Base-by-base conservation (phyloP, 2,888 invertebrate species). In the Athalia rosae region DNA sequence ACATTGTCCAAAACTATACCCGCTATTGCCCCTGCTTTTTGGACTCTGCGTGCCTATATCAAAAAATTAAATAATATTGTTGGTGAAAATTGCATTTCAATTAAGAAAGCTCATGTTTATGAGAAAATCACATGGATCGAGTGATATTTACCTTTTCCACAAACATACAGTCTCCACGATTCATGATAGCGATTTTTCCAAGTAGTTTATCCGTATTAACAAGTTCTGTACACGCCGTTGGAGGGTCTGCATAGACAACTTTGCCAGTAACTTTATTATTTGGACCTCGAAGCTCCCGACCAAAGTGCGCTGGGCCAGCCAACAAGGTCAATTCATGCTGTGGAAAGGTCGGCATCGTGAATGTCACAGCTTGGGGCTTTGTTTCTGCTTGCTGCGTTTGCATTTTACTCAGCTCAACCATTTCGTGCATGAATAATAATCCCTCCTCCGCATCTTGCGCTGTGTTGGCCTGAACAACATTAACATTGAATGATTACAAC, bases 351-450 rank as follows among this genome's bases (percentile, higher is more conserved):
- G 85, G 85, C 64, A 82, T 85, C 0, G 89, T 85, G 67, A 93
- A 91, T 53, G 92, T 91, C 6, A 94, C 91, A 47, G 91, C 88
- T 61, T 91, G 92, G 3, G 93, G 92, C 15, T 91, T 88, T 0
- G 92, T 91, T 79, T 94, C 94, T 1, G 91, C 87, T 81, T 92
- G 91, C 79, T 92, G 91, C 0, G 91, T 87, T 86, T 95, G 93
- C 79, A 94, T 90, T 83, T 95, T 95, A 74, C 97, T 96, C 82
- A 98, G 91, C 87, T 97, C 96, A 0, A 97, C 93, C 97, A 99
- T 98, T 91, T 99, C 99, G 86, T 97, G 96, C 98, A 99, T 98
- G 88, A 99, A 99, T 11, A 96, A 92, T 53, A 98, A 91, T 0
- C 99, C 99, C 90, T 98, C 96, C 84, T 97, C 96, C 0, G 97